These are phyloP conservation scores for Cylas formicarius DNA, from an alignment of 1,140 invertebrate genomes.

Conservation along the genomic window DNA sequence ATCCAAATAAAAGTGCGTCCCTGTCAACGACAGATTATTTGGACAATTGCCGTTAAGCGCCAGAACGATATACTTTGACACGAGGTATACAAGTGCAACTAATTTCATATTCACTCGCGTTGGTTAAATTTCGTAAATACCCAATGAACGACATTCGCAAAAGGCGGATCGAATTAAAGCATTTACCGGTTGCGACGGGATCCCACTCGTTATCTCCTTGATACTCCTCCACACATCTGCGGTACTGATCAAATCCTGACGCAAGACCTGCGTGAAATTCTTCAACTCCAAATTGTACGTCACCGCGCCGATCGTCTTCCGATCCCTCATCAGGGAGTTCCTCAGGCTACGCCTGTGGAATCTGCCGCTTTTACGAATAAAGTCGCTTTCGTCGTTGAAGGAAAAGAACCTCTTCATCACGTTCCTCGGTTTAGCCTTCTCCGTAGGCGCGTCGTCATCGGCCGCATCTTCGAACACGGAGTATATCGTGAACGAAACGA, in stretches of 20 bases:
- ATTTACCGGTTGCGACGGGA: slow-evolving; percentile 50
- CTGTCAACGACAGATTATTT: no score
- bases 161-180: no score
- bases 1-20: no score
- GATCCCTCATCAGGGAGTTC: slow-evolving; percentile 53
- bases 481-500: slow-evolving; percentile 66
- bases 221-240: slow-evolving; percentile 68
- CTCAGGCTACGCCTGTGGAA: slow-evolving; percentile 19
- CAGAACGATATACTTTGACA: no score
- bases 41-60: no score
- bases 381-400: slow-evolving; percentile 21
- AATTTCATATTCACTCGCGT: no score
- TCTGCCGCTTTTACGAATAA: slow-evolving; percentile 16
- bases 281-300: slow-evolving; percentile 64
- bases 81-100: no score
- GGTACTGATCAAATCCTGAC: slow-evolving; percentile 56
- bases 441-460: slow-evolving; percentile 24
- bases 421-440: slow-evolving; percentile 34
- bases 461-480: slow-evolving; percentile 57
- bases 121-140: no score
- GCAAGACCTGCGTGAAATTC: slow-evolving; percentile 57
- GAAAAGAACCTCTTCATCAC: slow-evolving; percentile 29
- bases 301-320: slow-evolving; percentile 59
- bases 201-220: slow-evolving; percentile 60
- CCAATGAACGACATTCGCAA: no score